Evolutionary conservation across 1,140 invertebrate genomes (phyloP).

Genomic region (Anadara kagoshimensis): DNA sequence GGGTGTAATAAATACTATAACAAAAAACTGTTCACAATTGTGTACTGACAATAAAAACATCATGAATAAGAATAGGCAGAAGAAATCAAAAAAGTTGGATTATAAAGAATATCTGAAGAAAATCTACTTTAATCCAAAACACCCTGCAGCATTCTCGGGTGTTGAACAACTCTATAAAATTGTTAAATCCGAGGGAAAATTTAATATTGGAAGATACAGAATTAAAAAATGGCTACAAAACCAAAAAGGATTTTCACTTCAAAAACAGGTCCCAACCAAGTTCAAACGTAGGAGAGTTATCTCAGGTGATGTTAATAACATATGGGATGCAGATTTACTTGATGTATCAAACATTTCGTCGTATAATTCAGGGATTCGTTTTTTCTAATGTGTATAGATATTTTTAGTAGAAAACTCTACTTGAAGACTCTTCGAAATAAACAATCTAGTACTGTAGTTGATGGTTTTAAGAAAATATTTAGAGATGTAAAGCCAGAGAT

Average conservation of each 20-base stretch:
- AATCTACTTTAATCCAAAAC: slow-evolving; percentile 16
- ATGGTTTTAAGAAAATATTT: slow-evolving; percentile 18
- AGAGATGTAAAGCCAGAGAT: not conserved
- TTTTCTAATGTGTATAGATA: slow-evolving; percentile 26
- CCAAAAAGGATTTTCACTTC: slow-evolving; percentile 28
- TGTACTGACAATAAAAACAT: too few species aligned
- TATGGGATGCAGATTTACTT: slow-evolving; percentile 23
- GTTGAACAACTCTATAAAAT: slow-evolving; percentile 21
- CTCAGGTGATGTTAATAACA: slow-evolving; percentile 13
- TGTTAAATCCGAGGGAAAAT: slow-evolving; percentile 9
- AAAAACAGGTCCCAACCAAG: not conserved
- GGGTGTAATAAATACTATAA: too few species aligned
- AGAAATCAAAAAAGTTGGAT: slow-evolving; percentile 16
- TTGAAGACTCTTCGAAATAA: slow-evolving; percentile 19
- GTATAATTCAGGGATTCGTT: slow-evolving; percentile 6
- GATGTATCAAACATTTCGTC: slow-evolving; percentile 5
- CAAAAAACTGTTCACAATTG: too few species aligned
- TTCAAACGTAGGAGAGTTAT: slow-evolving; percentile 9
- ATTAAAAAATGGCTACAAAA: slow-evolving; percentile 31
- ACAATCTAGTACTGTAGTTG: not conserved
- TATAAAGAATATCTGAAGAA: slow-evolving; percentile 25
- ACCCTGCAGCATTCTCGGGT: slow-evolving; percentile 5
- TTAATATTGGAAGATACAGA: slow-evolving; percentile 22
- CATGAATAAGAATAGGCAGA: too few species aligned
- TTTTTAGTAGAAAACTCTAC: slow-evolving; percentile 22